phyloP scores from a whole-genome alignment of 2,888 invertebrate species.

The Gibbula magus region DNA sequence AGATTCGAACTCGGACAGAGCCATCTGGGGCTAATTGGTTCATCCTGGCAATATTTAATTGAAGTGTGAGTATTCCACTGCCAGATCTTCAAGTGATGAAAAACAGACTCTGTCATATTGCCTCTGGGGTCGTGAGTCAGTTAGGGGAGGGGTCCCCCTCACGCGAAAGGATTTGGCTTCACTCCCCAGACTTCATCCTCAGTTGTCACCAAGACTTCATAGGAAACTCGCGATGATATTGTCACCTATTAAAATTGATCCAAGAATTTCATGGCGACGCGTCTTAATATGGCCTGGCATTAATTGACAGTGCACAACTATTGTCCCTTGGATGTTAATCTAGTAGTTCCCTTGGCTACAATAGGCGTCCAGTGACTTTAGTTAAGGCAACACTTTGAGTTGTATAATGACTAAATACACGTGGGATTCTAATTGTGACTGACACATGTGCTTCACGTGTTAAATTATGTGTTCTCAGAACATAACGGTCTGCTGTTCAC shows the following conservation, averaged over 20 bases:
- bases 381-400: too few species aligned
- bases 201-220: neutral
- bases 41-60: neutral
- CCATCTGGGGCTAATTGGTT: neutral
- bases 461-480: too few species aligned
- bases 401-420: too few species aligned
- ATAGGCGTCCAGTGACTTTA: too few species aligned
- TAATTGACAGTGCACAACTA: too few species aligned
- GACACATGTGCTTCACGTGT: too few species aligned
- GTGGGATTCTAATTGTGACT: too few species aligned
- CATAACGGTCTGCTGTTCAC: too few species aligned
- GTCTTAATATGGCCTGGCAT: too few species aligned
- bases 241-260: slow-evolving; percentile 5
- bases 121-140: neutral
- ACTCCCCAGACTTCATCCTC: neutral
- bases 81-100: neutral
- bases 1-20: neutral
- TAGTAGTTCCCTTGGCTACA: too few species aligned
- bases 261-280: neutral
- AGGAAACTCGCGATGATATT: neutral
- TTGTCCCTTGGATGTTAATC: too few species aligned
- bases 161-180: too few species aligned
- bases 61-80: slow-evolving; percentile 8
- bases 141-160: neutral
- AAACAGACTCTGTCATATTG: neutral